Evolutionary conservation across 2,888 invertebrate genomes (phyloP), one percentile per base, ranked within the genome.

Genomic region (Synanthedon andrenaeformis): DNA sequence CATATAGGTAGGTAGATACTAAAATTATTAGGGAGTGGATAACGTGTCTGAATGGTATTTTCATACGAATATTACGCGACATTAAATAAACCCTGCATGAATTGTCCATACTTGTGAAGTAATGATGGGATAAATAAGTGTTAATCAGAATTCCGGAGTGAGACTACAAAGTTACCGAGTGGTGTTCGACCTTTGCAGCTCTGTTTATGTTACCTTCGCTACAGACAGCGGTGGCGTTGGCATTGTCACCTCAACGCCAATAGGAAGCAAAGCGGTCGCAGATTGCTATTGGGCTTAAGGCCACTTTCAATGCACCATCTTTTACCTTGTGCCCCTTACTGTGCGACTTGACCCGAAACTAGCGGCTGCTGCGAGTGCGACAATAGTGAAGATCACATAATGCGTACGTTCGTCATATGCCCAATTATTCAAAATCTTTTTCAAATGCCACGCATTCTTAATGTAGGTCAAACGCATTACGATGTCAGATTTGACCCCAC

Each of bases 301-400:
- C 79, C 87, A 73, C 79, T 82, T 78, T 85, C 85, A 87, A 86
- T 87, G 87, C 84, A 86, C 87, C 87, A 87, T 87, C 86, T 86
- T 84, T 87, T 82, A 82, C 87, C 87, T 86, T 87, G 87, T 87
- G 79, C 86, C 76, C 82, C 85, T 86, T 87, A 82, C 72, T 67
- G 49, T 23, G 72, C 71, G 65, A 73, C 74, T 70, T 83, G 84
- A 85, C 83, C 86, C 81, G 74, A 83, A 84, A 83, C 72, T 64
- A 60, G 53, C 57, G 59, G 35, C 35, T 35, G 35, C 35, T 35
- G 60, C 63, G 64, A 62, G 62, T 62, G 62, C 63, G 61, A 65
- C 63, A 52, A 58, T 57, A 56, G 49, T 51, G 52, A 58, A 56
- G 58, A 54, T 42, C 57, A 49, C 23, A 52, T 35, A 35, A 35